Evolutionary conservation across 2,797 vertebrate species (phyloP), one percentile per base, ranked within the genome.

Genomic region (Megalops cyprinoides): DNA sequence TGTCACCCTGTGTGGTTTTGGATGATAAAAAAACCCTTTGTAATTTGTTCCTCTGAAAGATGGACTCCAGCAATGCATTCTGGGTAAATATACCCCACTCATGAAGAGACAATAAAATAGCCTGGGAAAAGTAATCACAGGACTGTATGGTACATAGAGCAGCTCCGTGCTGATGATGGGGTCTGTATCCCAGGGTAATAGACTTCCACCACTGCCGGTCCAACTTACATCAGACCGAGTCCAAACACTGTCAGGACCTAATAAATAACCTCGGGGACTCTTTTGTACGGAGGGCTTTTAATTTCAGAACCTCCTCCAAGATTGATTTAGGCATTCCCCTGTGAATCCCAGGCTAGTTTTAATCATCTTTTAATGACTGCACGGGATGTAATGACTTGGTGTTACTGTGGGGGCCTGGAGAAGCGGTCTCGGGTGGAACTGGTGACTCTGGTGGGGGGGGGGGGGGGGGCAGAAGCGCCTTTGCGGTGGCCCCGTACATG

Each of bases 101-200:
- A 76, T 51, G 23, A 31, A 58, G 39, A n/a, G 58, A 6, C 1
- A 76, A 5, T 31, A 42, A 39, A 3, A 25, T 15, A 53, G 48
- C 62, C 84, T 93, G 93, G 92, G 92, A 92, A 94, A 92, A 90
- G 92, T 87, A 91, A 92, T 90, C 91, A 89, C 81, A 75, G 75
- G 74, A n/a, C 77, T 53, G 39, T 23, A 74, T 80, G 84, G 85
- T 85, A 83, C 83, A 85, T 75, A 76, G 37, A 78, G 62, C 28
- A 74, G 51, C 73, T 34, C 51, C 62, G 42, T 78, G 77, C 48
- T 62, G 23, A 23, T 15, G 77, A 34, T 65, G 28, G 10, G 42
- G n/a, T 37, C 53, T 23, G 62, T 74, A 56, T 80, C 74, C 58
- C n/a, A 23, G n/a, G 51, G 60, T 14, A 58, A n/a, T 23, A 37